A percentile compares a stretch with the other conserved stretches of the same genome.
Evolutionary conservation across 2,113 vertebrate genomes (phyloP).

Genomic region (Crotalus horridus): DNA sequence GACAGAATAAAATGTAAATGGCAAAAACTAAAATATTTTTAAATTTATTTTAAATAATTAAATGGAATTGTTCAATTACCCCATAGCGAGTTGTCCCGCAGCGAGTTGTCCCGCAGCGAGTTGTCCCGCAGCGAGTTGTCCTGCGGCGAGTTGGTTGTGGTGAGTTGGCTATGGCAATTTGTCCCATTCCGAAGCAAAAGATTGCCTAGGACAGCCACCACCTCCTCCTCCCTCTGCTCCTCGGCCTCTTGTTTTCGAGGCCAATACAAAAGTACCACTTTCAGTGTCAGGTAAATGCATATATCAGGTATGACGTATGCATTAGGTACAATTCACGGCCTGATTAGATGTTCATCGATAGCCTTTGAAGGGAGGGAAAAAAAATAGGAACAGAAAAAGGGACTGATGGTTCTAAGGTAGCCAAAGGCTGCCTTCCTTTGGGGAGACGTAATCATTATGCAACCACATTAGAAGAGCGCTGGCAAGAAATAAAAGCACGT

Average conservation of each 20-base stretch:
- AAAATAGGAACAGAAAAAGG: neutral
- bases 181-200: neutral
- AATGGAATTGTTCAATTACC: too few relatives aligned
- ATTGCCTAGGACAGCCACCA: neutral
- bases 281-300: neutral
- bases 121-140: too few relatives aligned
- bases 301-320: neutral
- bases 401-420: neutral
- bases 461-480: neutral
- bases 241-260: neutral
- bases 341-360: neutral
- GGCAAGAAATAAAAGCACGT: neutral
- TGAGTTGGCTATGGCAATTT: too few relatives aligned
- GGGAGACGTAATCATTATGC: neutral
- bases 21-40: too few relatives aligned
- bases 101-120: too few relatives aligned
- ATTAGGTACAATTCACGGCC: neutral
- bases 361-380: neutral
- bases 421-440: neutral
- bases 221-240: neutral
- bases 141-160: too few relatives aligned
- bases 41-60: too few relatives aligned
- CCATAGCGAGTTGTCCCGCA: too few relatives aligned
- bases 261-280: neutral
- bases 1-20: too few relatives aligned